Evolutionary conservation across 2,113 vertebrate genomes (phyloP).

Genomic region (Aspiorhynchus laticeps): DNA sequence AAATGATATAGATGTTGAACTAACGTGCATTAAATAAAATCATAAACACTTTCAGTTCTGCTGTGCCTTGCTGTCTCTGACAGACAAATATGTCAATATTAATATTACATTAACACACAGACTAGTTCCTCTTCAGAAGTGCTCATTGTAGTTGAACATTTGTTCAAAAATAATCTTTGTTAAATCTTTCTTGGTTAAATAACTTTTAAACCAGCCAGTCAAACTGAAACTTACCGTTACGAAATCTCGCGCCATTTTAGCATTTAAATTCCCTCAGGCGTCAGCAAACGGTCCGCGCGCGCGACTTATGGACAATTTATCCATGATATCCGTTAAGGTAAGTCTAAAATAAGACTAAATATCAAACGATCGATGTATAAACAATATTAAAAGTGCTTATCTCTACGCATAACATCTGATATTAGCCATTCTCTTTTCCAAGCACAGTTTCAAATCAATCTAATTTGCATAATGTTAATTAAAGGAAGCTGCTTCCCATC

Average conservation of each 20-base stretch:
- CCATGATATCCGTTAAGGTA: background rate
- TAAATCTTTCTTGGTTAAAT: background rate
- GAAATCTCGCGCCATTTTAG: conserved; percentile 13
- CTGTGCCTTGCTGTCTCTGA: background rate
- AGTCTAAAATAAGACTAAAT: background rate
- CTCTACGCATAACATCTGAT: background rate
- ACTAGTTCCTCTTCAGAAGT: background rate
- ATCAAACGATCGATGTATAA: no score
- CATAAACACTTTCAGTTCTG: background rate
- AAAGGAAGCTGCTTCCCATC: background rate
- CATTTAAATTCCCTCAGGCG: background rate
- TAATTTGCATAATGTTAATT: conserved; percentile 30
- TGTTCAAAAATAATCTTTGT: background rate
- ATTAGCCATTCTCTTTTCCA: background rate
- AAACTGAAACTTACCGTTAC: background rate
- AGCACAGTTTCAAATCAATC: background rate
- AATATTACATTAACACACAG: background rate
- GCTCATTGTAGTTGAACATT: background rate
- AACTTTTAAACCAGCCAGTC: background rate
- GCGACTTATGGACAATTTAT: background rate
- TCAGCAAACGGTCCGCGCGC: background rate
- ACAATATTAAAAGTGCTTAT: background rate
- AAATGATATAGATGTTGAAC: no score
- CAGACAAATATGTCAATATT: background rate
- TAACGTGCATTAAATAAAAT: background rate